Base-by-base conservation (phyloP, 1,140 invertebrate species). In the Drosophila bocqueti region DNA sequence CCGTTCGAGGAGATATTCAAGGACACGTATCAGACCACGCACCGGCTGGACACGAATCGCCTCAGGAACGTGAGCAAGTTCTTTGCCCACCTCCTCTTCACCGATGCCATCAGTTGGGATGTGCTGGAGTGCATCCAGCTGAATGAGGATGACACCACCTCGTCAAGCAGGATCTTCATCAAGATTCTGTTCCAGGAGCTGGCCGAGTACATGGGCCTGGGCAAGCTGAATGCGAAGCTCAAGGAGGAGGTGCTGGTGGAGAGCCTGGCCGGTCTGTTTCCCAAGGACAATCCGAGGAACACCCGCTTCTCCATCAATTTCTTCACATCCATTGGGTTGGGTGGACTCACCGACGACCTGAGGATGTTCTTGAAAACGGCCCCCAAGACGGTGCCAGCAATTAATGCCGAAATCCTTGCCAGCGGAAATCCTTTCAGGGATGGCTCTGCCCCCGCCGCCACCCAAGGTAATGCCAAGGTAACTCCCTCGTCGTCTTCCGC, bases 241-340 rank as follows among this genome's bases (percentile, higher is more conserved):
- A 97, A 97, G 91, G 98, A 99, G 94, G 95, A 96, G 67, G 98
- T 97, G 11, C 86, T 99, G 31, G 95, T 97, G 85, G 94, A 95
- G 47, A 97, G 96, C 36, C 99, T 99, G 94, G 96, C 97, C 68
- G 99, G 99, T 1, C 92, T 99, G 13, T 98, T 99, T 93, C 99
- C 99, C 1, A 94, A 97, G 68, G 98, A 99, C 93, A 97, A 99
- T 94, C 98, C 99, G 0, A 96, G 97, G 90, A 98, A 99, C 93
- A 99, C 98, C 0, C 94, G 99, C 87, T 99, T 99, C 94, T 97
- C 99, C 1, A 99, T 99, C 50, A 99, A 99, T 92, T 99, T 99
- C 93, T 99, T 99, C 92, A 99, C 99, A 0, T 98, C 98, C 1
- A 99, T 99, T 93, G 99, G 99, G 81, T 94, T 99, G 21, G 99